Percentiles rank a stretch among this genome's conserved stretches.
Evolutionary conservation across 2,797 vertebrate species (phyloP).

Genomic region (Dipus sagitta): DNA sequence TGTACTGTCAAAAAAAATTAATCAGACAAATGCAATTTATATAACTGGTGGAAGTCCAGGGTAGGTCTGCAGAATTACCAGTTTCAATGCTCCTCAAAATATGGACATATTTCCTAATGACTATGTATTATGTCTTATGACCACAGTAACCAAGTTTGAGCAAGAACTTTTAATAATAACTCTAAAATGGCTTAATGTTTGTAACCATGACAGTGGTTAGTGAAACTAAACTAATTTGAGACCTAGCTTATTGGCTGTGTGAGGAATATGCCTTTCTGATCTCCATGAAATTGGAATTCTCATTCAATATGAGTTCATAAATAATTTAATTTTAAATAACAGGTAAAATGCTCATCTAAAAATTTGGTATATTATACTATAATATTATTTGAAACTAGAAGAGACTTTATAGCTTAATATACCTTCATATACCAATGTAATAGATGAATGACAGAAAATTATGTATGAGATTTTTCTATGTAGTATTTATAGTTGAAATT

Average conservation of each 20-base stretch:
- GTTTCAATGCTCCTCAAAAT: not conserved
- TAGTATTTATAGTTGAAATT: not conserved
- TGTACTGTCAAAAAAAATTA: constrained; percentile 23
- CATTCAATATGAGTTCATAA: not conserved
- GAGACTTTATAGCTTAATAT: not conserved
- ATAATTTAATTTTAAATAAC: not conserved
- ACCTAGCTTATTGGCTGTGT: not conserved
- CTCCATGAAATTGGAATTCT: not conserved
- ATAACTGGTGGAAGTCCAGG: constrained; percentile 3
- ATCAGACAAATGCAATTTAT: constrained; percentile 32
- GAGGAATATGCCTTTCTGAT: not conserved
- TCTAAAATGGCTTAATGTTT: not conserved
- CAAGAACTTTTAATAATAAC: not conserved
- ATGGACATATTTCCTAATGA: not conserved
- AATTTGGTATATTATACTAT: not conserved
- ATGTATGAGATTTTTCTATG: not conserved
- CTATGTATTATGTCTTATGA: not conserved
- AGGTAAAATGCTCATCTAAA: not conserved
- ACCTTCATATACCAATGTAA: constrained; percentile 13
- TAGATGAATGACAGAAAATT: not conserved
- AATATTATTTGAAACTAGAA: not conserved
- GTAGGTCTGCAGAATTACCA: constrained; percentile 14
- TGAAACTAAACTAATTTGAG: not conserved
- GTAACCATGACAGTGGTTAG: not conserved
- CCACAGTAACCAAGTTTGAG: not conserved